Conservation (phyloP, 2,113 vertebrate species). For the Nannobrachium achirus region DNA sequence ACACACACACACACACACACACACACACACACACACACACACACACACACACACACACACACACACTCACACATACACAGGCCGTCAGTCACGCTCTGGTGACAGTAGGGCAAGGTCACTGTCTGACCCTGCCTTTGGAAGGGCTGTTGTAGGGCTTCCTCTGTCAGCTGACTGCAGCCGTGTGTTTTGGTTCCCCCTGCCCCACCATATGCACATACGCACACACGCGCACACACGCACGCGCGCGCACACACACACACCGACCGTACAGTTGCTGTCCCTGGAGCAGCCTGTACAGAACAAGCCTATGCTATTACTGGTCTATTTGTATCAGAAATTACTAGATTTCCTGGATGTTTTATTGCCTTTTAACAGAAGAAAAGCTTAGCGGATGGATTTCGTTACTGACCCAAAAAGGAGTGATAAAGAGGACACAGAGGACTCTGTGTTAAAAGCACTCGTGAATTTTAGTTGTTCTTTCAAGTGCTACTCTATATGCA, state of each 20-base stretch:
- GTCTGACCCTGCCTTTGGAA: slow-evolving; percentile 35
- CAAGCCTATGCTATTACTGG: background rate
- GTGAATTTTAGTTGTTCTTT: background rate
- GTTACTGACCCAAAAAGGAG: background rate
- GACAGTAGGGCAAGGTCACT: slow-evolving; percentile 44
- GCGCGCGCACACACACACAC: slow-evolving; percentile 1
- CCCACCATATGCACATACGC: background rate
- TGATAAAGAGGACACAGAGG: background rate
- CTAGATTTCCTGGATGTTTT: background rate
- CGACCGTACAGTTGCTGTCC: background rate
- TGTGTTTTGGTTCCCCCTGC: slow-evolving; percentile 7
- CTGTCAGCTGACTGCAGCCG: slow-evolving; percentile 39
- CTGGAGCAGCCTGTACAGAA: background rate
- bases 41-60: slow-evolving; percentile 1
- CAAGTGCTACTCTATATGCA: background rate
- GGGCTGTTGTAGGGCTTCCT: slow-evolving; percentile 18
- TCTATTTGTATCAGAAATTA: background rate
- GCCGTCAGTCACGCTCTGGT: slow-evolving; percentile 32
- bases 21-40: slow-evolving; percentile 3
- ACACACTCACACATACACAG: too few relatives aligned
- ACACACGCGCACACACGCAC: slow-evolving; percentile 7
- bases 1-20: slow-evolving; percentile 23
- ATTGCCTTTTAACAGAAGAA: background rate
- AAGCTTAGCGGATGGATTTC: background rate
- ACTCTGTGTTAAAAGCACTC: background rate